Base-by-base conservation (phyloP, 1,140 invertebrate species). In the Saccostrea glomerata region DNA sequence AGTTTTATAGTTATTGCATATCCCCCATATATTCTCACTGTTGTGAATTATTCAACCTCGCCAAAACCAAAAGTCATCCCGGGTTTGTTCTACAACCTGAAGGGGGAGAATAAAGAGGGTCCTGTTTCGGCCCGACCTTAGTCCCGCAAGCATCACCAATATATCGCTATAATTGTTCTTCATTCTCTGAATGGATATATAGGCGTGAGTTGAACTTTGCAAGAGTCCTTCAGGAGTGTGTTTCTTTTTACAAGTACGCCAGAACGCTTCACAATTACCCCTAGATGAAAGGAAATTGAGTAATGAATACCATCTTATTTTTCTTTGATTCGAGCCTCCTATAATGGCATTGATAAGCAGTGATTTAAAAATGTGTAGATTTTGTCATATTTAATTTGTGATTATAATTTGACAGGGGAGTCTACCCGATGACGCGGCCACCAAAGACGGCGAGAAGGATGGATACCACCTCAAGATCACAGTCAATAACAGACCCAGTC, bases 321-420 rank as follows among this genome's bases (percentile, higher is more conserved):
- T 85, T 23, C 84, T 85, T 84, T 84, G 82, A 84, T 84, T 84
- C 54, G 47, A 84, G 55, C 47, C 84, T 63, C 25, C 25, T 60
- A 85, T 56, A 60, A 85, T 84, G 82, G 82, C 20, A 84, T 84
- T 84, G 40, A 56, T 77, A 84, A 84, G 82, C 40, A 55, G 55
- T 56, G 82, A 84, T 56, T 84, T 47, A 63, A 66, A 47, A 85
- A 36, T 63, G 30, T 60, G 60, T 85, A 86, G 85, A 86, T 55
- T 60, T 63, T 58, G 47, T 73, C 85, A 86, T 86, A 86, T 86
- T 86, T 86, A 86, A 86, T 86, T 86, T 86, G 85, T 86, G 85
- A 86, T 86, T 86, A 77, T 86, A 77, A 86, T 86, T 73, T 77
- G 85, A 73, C 70, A 47, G 47, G 66, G 47, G 85, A n/a, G 63